Evolutionary conservation across 2,797 vertebrate genomes (phyloP), one percentile per base, ranked within the genome.

Genomic region (Aldrovandia affinis): DNA sequence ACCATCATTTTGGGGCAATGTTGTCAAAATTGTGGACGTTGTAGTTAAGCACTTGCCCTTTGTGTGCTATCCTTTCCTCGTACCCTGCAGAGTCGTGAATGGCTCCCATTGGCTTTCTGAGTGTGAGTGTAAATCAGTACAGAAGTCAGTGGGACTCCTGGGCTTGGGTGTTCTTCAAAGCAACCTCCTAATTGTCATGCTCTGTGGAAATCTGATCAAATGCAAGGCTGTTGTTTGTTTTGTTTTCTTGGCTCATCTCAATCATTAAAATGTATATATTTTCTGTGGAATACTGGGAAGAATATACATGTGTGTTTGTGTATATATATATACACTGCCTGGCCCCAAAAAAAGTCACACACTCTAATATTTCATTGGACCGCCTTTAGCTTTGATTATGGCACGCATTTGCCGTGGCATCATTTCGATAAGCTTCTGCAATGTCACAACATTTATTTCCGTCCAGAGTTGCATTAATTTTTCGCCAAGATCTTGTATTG

Each of bases 21-120:
- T 20, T 85, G 88, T 85, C 81, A n/a, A 78, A 83, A 54, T 79
- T 59, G 78, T 54, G 80, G 78, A 84, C 78, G 82, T 30, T 83
- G 77, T 88, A 81, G 88, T 86, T 81, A 86, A 80, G 55, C 80
- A 82, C 30, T 75, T 86, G 80, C 83, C 84, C 86, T 90, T 85
- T 87, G 30, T 80, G 83, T 33, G 85, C 55, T 4, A 14, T 57
- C 12, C 55, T 10, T 63, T 65, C 61, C 47, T 68, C 50, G 57
- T 30, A 14, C 55, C 18, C 18, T 14, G 6, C 25, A 28, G 6
- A 63, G 59, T 3, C 10, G 14, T 3, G 7, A 28, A n/a, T 25
- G 25, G 44, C 59, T 81, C 68, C 59, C 70, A 79, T 75, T n/a
- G 7, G 6, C 2, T 63, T 63, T 28, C 25, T 63, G 7, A 7